A percentile compares a stretch with the other conserved stretches of the same genome.
These are phyloP conservation scores for Fulica atra DNA, from an alignment of 2,113 vertebrate species.

Conservation along the genomic window DNA sequence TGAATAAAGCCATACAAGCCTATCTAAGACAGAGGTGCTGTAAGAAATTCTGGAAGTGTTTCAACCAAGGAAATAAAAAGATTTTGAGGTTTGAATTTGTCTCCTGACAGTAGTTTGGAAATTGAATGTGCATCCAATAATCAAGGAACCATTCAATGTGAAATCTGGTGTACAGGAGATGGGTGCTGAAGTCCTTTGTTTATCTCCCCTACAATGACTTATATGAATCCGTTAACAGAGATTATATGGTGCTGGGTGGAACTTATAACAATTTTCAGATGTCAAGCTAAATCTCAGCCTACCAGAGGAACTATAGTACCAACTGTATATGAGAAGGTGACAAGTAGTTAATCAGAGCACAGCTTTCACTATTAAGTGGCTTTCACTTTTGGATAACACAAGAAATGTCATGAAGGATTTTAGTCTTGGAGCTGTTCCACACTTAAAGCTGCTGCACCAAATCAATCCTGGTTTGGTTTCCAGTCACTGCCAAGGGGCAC, in stretches of 20 bases:
- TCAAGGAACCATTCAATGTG: neutral
- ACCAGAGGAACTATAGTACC: neutral
- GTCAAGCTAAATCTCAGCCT: neutral
- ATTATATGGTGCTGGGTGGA: neutral
- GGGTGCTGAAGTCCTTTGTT: neutral
- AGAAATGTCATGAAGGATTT: neutral
- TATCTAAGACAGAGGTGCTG: neutral
- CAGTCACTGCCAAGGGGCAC: neutral
- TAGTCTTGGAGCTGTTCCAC: neutral
- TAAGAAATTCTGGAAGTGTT: constrained; percentile 14
- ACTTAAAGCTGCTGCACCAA: neutral
- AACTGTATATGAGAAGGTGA: neutral
- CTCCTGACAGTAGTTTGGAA: neutral
- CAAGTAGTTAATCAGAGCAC: neutral
- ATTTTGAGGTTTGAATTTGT: neutral
- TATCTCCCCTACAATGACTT: neutral
- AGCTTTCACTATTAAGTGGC: neutral
- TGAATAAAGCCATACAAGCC: neutral
- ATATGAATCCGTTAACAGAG: neutral
- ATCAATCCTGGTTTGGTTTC: neutral
- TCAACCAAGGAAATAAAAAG: constrained; percentile 9
- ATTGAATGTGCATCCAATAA: neutral
- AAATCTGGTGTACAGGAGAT: neutral
- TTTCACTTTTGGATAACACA: neutral
- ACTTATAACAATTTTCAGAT: neutral